These are phyloP conservation scores for Drosophila orosa DNA, from an alignment of 1,140 invertebrate species.

Conservation along the genomic window DNA sequence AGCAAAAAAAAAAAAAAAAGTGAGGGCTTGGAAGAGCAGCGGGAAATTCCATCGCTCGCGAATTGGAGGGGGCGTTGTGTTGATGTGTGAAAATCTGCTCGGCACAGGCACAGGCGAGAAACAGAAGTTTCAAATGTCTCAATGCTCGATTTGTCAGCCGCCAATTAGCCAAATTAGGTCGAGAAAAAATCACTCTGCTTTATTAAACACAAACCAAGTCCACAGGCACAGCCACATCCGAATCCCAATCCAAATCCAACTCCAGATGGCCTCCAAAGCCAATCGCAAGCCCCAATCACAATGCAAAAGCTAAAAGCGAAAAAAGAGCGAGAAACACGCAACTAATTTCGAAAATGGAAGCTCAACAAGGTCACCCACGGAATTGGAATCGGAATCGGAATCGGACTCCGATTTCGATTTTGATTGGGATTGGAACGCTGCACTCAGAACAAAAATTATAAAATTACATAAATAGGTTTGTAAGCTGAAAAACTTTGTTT, in stretches of 20 bases:
- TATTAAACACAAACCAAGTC: conserved; percentile 52
- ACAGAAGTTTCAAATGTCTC: conserved; percentile 35
- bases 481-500: background rate
- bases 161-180: conserved; percentile 73
- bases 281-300: conserved; percentile 32
- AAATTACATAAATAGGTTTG: background rate
- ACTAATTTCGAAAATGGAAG: conserved; percentile 67
- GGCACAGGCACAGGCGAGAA: conserved; percentile 7
- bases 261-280: conserved; percentile 54
- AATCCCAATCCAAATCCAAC: conserved; percentile 15
- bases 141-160: conserved; percentile 40
- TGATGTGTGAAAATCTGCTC: conserved; percentile 72
- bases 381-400: conserved; percentile 37
- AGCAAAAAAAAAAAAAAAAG: conserved; percentile 37
- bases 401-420: conserved; percentile 11
- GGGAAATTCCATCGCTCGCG: conserved; percentile 37
- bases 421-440: conserved; percentile 10
- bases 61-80: conserved; percentile 33
- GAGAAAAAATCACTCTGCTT: conserved; percentile 45
- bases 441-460: conserved; percentile 1
- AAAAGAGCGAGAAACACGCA: conserved; percentile 59
- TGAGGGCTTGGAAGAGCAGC: conserved; percentile 23
- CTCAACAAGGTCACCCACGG: conserved; percentile 57
- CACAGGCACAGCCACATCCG: conserved; percentile 12
- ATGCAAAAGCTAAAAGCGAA: conserved; percentile 29